Base-by-base conservation (phyloP, 2,113 vertebrate genomes). In the Chloropsis cyanopogon region DNA sequence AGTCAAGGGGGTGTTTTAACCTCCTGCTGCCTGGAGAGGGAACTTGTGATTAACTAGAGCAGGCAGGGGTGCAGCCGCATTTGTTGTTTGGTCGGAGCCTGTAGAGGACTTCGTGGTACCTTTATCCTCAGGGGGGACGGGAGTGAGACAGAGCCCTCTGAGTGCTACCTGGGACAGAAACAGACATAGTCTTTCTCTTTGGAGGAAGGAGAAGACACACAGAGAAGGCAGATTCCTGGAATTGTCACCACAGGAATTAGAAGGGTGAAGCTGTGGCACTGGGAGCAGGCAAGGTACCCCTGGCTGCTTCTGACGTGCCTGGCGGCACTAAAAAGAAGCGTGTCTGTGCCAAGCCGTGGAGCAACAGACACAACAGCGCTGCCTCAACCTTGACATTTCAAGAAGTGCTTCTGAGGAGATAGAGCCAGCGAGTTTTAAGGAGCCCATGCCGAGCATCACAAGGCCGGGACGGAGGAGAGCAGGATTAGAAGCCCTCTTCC, bases 11-110 rank as follows among this genome's bases (percentile, higher is more conserved):
- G 53, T 94, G 92, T 88, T 93, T 93, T 95, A 94, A 90, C 95
- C 90, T 93, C 23, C 94, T 87, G 73, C 91, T 91, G 96, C 96
- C 96, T 95, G 92, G 95, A 95, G 94, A 93, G 88, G 94, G 95
- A 96, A 95, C 95, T 97, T 95, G 92, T 71, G 94, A 33, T 66
- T 94, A 94, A 92, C 76, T 7, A 29, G 85, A 66, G 4, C 3
- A 20, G 87, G 75, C 90, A 92, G 90, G 57, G 87, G 85, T 83
- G 75, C 78, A 87, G 85, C 63, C 6, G 1, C 12, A 25, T 19
- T 28, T 56, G 37, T 10, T 70, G 80, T n/a, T 33, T 10, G 35
- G 50, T 29, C 17, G 4, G 29, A 79, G 50, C 0, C 0, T 23
- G 14, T 9, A 16, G 37, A 54, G 50, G 37, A 69, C 92, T 86